Evolutionary conservation across 2,888 invertebrate species (phyloP).

Genomic region (Macropis europaea): DNA sequence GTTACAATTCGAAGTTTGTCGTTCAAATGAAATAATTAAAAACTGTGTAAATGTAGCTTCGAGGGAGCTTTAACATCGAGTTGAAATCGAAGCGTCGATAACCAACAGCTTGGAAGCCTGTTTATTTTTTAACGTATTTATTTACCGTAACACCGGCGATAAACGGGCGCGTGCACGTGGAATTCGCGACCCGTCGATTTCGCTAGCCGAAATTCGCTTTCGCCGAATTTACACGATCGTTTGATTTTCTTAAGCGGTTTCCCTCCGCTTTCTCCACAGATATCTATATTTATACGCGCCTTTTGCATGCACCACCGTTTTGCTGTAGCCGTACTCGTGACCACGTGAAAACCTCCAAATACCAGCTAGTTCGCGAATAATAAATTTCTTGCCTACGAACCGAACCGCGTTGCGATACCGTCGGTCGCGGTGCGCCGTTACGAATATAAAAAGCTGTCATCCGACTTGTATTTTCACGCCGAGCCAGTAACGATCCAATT

Average conservation of each 20-base stretch:
- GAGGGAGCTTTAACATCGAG: background rate
- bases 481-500: background rate
- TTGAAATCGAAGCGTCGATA: background rate
- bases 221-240: background rate
- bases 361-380: conserved; percentile 46
- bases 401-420: background rate
- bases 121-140: conserved; percentile 44
- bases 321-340: conserved; percentile 31
- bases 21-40: too few relatives aligned
- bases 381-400: conserved; percentile 35
- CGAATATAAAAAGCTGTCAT: too few relatives aligned
- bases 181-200: conserved; percentile 15
- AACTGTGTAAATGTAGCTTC: too few relatives aligned
- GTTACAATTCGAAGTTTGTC: too few relatives aligned
- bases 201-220: background rate
- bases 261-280: conserved; percentile 41
- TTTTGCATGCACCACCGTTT: conserved; percentile 40
- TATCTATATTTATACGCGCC: conserved; percentile 55
- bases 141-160: conserved; percentile 25
- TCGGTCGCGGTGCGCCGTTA: background rate
- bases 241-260: conserved; percentile 46
- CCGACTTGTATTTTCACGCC: background rate
- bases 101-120: background rate
- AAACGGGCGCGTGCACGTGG: conserved; percentile 5
- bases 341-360: conserved; percentile 53